These are phyloP conservation scores for Lophochroa leadbeateri DNA, from an alignment of 2,113 vertebrate species.

Conservation along the genomic window DNA sequence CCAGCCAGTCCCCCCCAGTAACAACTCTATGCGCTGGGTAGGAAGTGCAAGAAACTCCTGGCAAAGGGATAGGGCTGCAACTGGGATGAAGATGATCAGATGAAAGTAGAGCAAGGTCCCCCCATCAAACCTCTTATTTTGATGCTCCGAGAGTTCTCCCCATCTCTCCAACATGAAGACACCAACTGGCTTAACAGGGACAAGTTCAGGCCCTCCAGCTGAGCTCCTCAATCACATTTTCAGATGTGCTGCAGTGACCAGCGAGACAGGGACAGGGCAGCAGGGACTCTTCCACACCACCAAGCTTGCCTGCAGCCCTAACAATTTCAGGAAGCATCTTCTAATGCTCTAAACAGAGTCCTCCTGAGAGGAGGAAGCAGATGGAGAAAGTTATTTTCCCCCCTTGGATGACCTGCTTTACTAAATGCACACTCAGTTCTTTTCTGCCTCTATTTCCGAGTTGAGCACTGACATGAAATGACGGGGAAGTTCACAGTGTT, in stretches of 20 bases:
- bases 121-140: not conserved
- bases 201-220: not conserved
- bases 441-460: not conserved
- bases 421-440: slow-evolving; percentile 49
- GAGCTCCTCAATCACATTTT: not conserved
- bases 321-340: slow-evolving; percentile 67
- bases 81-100: not conserved
- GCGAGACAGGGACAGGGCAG: not conserved
- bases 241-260: not conserved
- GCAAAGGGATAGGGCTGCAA: not conserved
- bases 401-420: slow-evolving; percentile 24
- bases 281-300: not conserved
- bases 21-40: fast-evolving
- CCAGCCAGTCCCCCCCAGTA: not conserved
- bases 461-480: not conserved
- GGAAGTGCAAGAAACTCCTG: not conserved
- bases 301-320: not conserved
- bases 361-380: slow-evolving; percentile 51
- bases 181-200: fast-evolving
- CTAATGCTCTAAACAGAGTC: slow-evolving; percentile 23
- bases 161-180: not conserved
- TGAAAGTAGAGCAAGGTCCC: not conserved
- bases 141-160: not conserved
- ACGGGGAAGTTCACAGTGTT: not conserved
- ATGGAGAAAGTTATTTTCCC: slow-evolving; percentile 65